These are phyloP conservation scores for Sinocyclocheilus rhinocerous DNA, from an alignment of 2,113 vertebrate genomes.

Conservation along the genomic window DNA sequence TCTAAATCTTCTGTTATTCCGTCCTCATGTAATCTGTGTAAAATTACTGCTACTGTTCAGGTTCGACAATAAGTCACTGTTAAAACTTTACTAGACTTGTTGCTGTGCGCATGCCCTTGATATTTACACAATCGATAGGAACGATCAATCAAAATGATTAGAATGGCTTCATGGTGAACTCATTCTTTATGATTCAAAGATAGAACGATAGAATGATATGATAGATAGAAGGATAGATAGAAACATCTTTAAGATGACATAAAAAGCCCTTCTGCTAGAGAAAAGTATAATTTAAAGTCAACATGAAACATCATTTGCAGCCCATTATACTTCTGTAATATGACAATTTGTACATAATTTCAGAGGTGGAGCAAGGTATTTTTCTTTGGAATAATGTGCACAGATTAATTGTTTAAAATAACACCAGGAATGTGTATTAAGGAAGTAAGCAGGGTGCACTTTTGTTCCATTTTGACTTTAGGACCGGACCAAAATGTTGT, in stretches of 20 bases:
- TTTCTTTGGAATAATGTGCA: not conserved
- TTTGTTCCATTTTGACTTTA: constrained; percentile 14
- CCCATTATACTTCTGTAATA: not conserved
- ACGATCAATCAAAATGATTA: not conserved
- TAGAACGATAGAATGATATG: not conserved
- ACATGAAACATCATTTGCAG: not conserved
- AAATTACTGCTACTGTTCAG: constrained; percentile 50
- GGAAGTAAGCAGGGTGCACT: not conserved
- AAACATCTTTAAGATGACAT: not conserved
- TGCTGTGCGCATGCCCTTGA: constrained; percentile 69
- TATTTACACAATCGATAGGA: constrained; percentile 70
- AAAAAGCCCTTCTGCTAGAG: constrained; percentile 22
- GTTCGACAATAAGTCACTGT: constrained; percentile 21
- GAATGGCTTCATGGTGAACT: constrained; percentile 34
- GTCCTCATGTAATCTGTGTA: constrained; percentile 49
- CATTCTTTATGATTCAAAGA: constrained; percentile 45
- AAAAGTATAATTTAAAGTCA: not conserved
- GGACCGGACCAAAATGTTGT: not conserved
- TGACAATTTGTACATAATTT: not conserved
- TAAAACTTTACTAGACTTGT: constrained; percentile 44
- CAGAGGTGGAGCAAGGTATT: not conserved
- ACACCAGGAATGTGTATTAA: not conserved
- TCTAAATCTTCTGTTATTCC: constrained; percentile 22
- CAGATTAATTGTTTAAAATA: not conserved
- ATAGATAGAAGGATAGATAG: not conserved